A percentile compares a stretch with the other conserved stretches of the same genome.
These are phyloP conservation scores for Euspilapteryx auroguttella DNA, from an alignment of 2,888 invertebrate genomes.

Conservation along the genomic window DNA sequence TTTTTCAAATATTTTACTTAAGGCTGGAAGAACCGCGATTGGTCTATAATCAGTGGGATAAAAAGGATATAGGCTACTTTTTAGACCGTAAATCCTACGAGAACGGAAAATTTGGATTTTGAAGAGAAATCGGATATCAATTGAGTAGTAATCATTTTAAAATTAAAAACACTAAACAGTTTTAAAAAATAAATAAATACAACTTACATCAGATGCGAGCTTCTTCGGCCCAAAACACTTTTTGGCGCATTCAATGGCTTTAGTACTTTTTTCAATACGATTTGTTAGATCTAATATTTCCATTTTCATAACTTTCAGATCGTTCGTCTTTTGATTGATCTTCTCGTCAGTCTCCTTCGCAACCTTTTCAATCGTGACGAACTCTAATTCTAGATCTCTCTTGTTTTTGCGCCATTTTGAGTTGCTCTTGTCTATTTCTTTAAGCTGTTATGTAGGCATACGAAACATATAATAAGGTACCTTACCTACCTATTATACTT, in stretches of 20 bases:
- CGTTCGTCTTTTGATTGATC: conserved; percentile 25
- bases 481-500: no score
- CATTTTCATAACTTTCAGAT: conserved; percentile 21
- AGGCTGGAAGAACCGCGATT: no score
- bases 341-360: conserved; percentile 24
- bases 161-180: no score
- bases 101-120: no score
- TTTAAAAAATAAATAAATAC: conserved; percentile 2
- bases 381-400: conserved; percentile 30
- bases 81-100: no score
- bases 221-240: conserved; percentile 18
- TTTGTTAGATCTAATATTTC: conserved; percentile 25
- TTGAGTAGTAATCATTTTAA: no score
- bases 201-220: conserved; percentile 25
- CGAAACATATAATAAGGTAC: no score
- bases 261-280: conserved; percentile 20
- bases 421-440: conserved; percentile 22
- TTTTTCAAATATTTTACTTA: no score
- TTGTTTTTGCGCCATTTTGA: conserved; percentile 35
- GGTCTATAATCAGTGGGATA: no score
- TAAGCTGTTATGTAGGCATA: conserved; percentile 25
- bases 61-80: no score
- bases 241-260: conserved; percentile 16
- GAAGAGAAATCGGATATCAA: no score
- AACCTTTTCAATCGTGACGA: conserved; percentile 19